Conservation (phyloP, 2,888 invertebrate species). For the Poecilobothrus nobilitatus region DNA sequence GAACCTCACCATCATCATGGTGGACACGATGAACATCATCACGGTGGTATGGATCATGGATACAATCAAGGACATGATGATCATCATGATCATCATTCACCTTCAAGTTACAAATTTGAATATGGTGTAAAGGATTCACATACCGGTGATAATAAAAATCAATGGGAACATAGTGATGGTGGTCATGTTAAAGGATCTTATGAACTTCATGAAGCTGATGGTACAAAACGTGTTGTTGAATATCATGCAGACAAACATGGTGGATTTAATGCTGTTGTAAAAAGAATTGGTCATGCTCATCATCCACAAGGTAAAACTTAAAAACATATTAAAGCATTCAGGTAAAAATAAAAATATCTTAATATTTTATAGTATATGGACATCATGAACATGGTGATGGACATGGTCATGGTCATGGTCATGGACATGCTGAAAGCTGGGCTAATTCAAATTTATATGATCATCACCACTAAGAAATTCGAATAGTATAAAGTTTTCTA, state of each 20-base stretch:
- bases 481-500: no score
- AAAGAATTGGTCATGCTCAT: constrained; percentile 43
- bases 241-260: constrained; percentile 46
- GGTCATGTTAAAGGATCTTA: constrained; percentile 46
- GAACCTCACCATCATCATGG: not conserved
- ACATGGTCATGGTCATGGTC: not conserved
- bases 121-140: no score
- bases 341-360: no score
- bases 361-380: not conserved
- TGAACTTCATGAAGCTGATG: constrained; percentile 46
- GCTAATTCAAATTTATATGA: not conserved
- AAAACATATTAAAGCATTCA: no score
- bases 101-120: constrained; percentile 48
- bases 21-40: not conserved
- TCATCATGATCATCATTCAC: constrained; percentile 45
- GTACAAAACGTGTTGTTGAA: constrained; percentile 46
- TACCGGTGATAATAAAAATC: constrained; percentile 45
- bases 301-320: constrained; percentile 25
- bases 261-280: constrained; percentile 46
- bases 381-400: constrained; percentile 29
- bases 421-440: constrained; percentile 8
- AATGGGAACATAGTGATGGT: constrained; percentile 48
- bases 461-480: not conserved
- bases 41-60: constrained; percentile 44
- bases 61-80: constrained; percentile 47